These are phyloP conservation scores for Diogma glabrata DNA, from an alignment of 2,888 invertebrate species.

Conservation along the genomic window DNA sequence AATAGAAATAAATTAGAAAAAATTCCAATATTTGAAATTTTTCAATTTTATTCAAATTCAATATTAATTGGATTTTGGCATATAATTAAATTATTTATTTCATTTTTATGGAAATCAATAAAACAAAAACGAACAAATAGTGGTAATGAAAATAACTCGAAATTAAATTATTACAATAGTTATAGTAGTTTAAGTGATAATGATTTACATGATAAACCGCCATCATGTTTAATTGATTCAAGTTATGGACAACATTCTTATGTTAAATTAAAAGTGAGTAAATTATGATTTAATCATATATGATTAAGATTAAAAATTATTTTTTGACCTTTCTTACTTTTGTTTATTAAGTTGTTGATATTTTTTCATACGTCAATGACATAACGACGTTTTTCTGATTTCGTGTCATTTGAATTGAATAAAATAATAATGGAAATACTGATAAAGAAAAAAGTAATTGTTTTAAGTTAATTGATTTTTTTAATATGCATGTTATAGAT, in stretches of 20 bases:
- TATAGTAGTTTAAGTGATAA: constrained; percentile 28
- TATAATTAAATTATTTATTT: constrained; percentile 16
- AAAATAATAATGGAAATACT: too few relatives aligned
- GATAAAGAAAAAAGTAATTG: too few relatives aligned
- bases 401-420: too few relatives aligned
- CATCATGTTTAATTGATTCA: constrained; percentile 45
- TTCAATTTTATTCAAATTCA: constrained; percentile 15
- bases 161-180: constrained; percentile 6
- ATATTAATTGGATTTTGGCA: constrained; percentile 17
- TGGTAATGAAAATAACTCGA: constrained; percentile 7
- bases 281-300: too few relatives aligned
- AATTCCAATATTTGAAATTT: constrained; percentile 12
- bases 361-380: too few relatives aligned
- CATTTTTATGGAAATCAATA: constrained; percentile 16
- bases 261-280: constrained; percentile 49
- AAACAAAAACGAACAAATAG: constrained; percentile 12
- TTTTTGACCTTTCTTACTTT: too few relatives aligned
- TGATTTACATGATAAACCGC: constrained; percentile 43
- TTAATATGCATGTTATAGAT: too few relatives aligned
- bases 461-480: too few relatives aligned
- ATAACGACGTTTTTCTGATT: too few relatives aligned
- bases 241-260: constrained; percentile 49
- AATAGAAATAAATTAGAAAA: constrained; percentile 10
- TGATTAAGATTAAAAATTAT: too few relatives aligned
- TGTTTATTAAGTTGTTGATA: too few relatives aligned